Conservation (phyloP, 2,113 vertebrate genomes). For the Machaerirhynchus nigripectus region DNA sequence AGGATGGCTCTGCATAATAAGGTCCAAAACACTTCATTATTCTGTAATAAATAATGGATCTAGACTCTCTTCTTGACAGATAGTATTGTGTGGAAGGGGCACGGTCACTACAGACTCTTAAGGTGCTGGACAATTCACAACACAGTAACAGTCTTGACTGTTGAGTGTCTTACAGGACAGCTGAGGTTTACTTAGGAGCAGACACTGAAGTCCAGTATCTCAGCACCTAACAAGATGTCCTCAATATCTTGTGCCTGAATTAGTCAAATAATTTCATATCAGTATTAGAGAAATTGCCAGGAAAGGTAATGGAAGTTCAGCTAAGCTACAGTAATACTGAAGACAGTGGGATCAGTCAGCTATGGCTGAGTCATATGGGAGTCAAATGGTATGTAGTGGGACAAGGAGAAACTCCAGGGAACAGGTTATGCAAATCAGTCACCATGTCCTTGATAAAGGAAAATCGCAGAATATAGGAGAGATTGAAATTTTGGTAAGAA, state of each 20-base stretch:
- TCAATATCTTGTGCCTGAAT: neutral
- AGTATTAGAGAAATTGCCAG: neutral
- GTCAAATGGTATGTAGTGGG: neutral
- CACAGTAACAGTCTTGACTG: neutral
- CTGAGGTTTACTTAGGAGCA: neutral
- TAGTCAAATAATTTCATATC: neutral
- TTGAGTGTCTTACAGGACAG: neutral
- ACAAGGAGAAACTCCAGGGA: neutral
- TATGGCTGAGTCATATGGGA: neutral
- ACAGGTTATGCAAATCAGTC: neutral
- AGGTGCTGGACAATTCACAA: neutral
- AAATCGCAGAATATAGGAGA: neutral
- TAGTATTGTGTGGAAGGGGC: neutral
- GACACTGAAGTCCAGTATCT: neutral
- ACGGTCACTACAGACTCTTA: neutral
- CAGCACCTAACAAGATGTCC: neutral
- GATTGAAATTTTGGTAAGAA: neutral
- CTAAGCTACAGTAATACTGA: neutral
- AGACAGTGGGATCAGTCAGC: neutral
- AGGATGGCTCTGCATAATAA: neutral
- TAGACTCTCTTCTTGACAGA: neutral
- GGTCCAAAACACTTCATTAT: neutral
- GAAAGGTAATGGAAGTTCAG: neutral
- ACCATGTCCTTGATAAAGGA: neutral
- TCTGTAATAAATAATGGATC: neutral